Base-by-base conservation (phyloP, 2,797 vertebrate genomes). In the Sibirionetta formosa region DNA sequence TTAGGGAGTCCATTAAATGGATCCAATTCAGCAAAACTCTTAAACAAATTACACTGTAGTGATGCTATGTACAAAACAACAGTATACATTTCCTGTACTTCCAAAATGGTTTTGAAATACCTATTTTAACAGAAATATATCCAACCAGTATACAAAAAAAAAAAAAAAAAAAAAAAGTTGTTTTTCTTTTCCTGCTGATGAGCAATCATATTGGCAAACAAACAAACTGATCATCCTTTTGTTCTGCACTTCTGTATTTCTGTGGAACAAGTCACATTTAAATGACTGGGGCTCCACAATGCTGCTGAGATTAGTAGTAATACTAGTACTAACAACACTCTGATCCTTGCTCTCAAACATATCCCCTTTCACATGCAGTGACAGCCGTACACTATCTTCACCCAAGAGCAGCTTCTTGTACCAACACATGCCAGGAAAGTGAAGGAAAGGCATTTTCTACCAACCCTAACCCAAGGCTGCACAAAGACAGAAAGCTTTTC, bases 1-100 rank as follows among this genome's bases (percentile, higher is more conserved):
- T 83, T 63, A 83, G 14, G 9, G 29, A 83, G 54, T 42, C 57
- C 44, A 91, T 83, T 82, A 75, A n/a, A 65, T 11, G n/a, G 54
- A 78, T 57, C 7, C 31, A 50, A 22, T 83, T 78, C 79, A 91
- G 38, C 33, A 89, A 89, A 91, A 33, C 35, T 66, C 57, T 69
- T 87, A 91, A 90, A 82, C 27, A 69, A 72, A 72, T 51, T 79
- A 50, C 8, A 24, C 33, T 57, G 16, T 29, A 78, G 15, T 64
- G 68, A 79, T 77, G 51, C 12, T 73, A 36, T 8, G 7, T 79
- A 66, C 7, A 44, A 84, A 95, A 56, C 11, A 86, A 29, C 5
- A 82, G 17, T 19, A 51, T 19, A 19, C 5, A 27, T 86, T 65
- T 77, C 51, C 48, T 89, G 22, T 12, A 48, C 89, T 92, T 85